A percentile compares a stretch with the other conserved stretches of the same genome.
Conservation (phyloP, 2,113 vertebrate genomes). For the Ellobius talpinus region DNA sequence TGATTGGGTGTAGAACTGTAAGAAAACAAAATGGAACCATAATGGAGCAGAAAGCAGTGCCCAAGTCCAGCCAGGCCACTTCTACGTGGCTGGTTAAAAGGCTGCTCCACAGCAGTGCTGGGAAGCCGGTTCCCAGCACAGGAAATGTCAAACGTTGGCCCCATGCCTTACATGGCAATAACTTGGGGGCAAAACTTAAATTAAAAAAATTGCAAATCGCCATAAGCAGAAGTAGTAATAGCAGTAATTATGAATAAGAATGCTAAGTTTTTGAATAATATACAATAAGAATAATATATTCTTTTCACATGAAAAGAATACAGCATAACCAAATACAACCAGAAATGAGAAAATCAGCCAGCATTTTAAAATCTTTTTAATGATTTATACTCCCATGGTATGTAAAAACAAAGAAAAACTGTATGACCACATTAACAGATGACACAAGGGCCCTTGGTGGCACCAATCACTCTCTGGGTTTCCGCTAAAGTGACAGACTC, state of each 20-base stretch:
- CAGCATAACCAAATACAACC: not conserved
- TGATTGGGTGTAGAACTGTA: not conserved
- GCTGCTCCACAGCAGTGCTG: not conserved
- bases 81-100: not conserved
- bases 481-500: constrained; percentile 35
- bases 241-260: constrained; percentile 26
- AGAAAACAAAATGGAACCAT: not conserved
- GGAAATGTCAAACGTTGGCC: not conserved
- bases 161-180: not conserved
- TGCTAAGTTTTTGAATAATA: constrained; percentile 46
- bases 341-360: constrained; percentile 38
- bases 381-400: constrained; percentile 15
- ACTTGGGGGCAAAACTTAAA: constrained; percentile 14
- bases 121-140: not conserved
- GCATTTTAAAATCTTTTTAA: constrained; percentile 43
- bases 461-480: not conserved
- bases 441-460: not conserved
- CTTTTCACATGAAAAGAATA: constrained; percentile 2
- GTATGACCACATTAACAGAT: constrained; percentile 15
- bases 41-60: constrained; percentile 20
- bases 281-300: constrained; percentile 6
- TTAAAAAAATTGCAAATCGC: constrained; percentile 6
- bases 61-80: not conserved
- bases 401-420: constrained; percentile 27
- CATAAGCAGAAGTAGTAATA: not conserved